A percentile compares a stretch with the other conserved stretches of the same genome.
These are phyloP conservation scores for Pentamera pediparva DNA, from an alignment of 53 echinoderm and acorn worm species.

Conservation along the genomic window DNA sequence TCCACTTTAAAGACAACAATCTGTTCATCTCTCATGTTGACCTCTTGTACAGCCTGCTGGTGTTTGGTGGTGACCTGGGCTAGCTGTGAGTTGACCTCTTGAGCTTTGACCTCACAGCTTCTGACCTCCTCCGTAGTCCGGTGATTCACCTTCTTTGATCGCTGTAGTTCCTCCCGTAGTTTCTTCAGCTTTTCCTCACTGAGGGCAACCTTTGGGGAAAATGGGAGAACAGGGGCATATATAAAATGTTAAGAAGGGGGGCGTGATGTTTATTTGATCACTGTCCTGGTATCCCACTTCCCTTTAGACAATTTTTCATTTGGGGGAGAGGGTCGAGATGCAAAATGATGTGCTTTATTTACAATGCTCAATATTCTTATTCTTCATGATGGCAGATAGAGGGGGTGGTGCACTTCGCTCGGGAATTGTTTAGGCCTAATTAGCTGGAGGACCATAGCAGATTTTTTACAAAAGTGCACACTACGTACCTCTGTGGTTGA, in stretches of 20 bases:
- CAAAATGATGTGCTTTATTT: too few species aligned
- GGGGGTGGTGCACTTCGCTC: too few species aligned
- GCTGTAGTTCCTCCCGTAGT: slow-evolving; percentile 71
- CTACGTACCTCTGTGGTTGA: too few species aligned
- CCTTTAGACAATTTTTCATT: too few species aligned
- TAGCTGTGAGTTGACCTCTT: slow-evolving; percentile 56
- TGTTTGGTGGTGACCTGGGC: slow-evolving; percentile 61
- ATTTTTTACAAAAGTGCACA: too few species aligned
- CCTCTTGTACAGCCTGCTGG: slow-evolving; percentile 64
- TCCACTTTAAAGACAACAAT: slow-evolving; percentile 94
- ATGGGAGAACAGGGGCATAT: background rate
- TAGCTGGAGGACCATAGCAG: too few species aligned
- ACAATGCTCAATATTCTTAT: too few species aligned
- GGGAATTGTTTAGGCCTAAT: too few species aligned
- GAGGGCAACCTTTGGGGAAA: slow-evolving; percentile 66
- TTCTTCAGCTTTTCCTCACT: slow-evolving; percentile 89
- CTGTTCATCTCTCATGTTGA: slow-evolving; percentile 94
- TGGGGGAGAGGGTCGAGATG: too few species aligned
- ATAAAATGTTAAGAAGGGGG: background rate
- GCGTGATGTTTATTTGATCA: background rate
- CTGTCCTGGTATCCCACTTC: too few species aligned
- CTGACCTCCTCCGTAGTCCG: slow-evolving; percentile 74
- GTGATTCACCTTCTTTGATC: slow-evolving; percentile 76
- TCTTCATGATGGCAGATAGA: too few species aligned
- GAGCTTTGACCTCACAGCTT: slow-evolving; percentile 53